Percentiles rank a stretch among this genome's conserved stretches.
Conservation (phyloP, 2,797 vertebrate genomes). For the Podarcis siculus region DNA sequence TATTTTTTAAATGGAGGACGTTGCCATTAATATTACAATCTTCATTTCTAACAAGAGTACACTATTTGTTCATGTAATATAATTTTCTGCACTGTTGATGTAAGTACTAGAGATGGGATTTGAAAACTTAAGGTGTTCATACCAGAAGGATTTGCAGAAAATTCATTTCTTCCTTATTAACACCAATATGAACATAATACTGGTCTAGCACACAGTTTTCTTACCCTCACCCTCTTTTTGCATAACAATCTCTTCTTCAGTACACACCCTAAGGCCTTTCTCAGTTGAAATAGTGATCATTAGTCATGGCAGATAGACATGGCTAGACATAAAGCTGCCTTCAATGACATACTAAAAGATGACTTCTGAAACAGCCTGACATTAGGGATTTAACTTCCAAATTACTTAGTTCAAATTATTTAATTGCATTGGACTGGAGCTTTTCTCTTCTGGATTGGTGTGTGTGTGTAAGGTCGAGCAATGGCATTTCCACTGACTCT, state of each 20-base stretch:
- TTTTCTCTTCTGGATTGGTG: background rate
- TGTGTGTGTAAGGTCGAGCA: background rate
- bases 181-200: conserved; percentile 19
- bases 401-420: conserved; percentile 32
- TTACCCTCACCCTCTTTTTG: background rate
- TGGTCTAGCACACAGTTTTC: background rate
- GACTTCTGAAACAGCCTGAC: conserved; percentile 31
- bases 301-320: conserved; percentile 3
- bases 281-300: conserved; percentile 26
- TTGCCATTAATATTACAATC: conserved; percentile 5
- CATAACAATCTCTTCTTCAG: conserved; percentile 3
- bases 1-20: background rate
- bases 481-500: background rate
- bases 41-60: conserved; percentile 19
- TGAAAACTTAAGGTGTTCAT: conserved; percentile 30
- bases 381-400: conserved; percentile 30
- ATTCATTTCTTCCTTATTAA: conserved; percentile 17
- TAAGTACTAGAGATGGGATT: conserved; percentile 23
- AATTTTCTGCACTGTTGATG: background rate
- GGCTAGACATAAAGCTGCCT: conserved; percentile 9
- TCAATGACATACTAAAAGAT: conserved; percentile 32
- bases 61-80: background rate
- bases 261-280: conserved; percentile 15
- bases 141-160: conserved; percentile 15
- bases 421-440: background rate